phyloP scores from a whole-genome alignment of 2,888 invertebrate genomes.

The Drosophila anceps region DNA sequence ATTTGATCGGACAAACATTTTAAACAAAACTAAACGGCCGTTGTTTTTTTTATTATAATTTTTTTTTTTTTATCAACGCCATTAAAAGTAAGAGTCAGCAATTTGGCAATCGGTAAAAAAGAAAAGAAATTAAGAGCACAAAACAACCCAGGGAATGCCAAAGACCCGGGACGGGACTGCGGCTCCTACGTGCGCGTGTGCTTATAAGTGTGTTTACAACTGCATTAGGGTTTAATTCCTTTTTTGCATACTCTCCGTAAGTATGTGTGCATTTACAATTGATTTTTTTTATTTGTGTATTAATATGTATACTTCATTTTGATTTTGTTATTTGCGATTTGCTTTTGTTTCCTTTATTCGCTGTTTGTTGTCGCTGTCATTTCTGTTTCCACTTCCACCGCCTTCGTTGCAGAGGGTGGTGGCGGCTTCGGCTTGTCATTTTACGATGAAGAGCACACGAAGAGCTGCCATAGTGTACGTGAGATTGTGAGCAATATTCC shows the following conservation, averaged over 20 bases:
- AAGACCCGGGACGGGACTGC: conserved; percentile 16
- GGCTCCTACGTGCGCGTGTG: conserved; percentile 43
- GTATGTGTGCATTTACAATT: conserved; percentile 3
- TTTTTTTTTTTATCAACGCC: conserved; percentile 14
- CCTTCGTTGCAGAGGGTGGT: conserved; percentile 68
- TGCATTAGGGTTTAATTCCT: conserved; percentile 35
- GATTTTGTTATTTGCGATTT: conserved; percentile 69
- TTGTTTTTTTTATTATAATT: neutral
- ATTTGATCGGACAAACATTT: conserved; percentile 55
- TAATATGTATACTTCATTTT: conserved; percentile 59
- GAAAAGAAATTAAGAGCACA: neutral
- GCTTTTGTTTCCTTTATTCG: conserved; percentile 78
- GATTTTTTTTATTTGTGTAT: conserved; percentile 19
- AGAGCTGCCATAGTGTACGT: conserved; percentile 27
- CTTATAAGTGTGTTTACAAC: conserved; percentile 57
- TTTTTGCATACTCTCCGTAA: conserved; percentile 25
- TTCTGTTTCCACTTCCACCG: conserved; percentile 51
- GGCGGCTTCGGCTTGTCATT: conserved; percentile 58
- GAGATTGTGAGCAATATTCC: conserved; percentile 36
- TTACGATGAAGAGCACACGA: conserved; percentile 32
- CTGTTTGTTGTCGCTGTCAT: conserved; percentile 68
- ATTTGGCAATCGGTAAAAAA: conserved; percentile 21
- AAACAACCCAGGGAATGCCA: neutral
- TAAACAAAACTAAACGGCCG: conserved; percentile 22
- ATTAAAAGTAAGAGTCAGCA: conserved; percentile 30